Base-by-base conservation (phyloP, 2,888 invertebrate genomes). In the Ditula angustiorana region DNA sequence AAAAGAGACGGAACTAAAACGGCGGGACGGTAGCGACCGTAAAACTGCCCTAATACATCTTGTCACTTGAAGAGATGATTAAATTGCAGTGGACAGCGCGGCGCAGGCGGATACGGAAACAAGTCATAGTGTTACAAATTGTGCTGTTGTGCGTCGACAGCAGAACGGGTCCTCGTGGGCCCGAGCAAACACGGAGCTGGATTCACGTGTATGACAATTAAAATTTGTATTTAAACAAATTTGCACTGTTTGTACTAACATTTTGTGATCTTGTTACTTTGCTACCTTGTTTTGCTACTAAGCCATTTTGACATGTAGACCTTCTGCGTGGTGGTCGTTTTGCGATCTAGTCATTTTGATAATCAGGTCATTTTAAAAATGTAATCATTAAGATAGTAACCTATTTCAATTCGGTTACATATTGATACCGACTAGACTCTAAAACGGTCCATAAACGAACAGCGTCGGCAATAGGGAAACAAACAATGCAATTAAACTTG, bases 31-130 rank as follows among this genome's bases (percentile, higher is more conserved):
- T 67, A 37, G 68, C 67, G 66, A 74, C 75, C 74, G 76, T 85
- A 79, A 82, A 83, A 83, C 79, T 83, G 81, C 75, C 81, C 82
- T 79, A 87, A 87, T 86, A 86, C 82, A 85, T 87, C 85, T 87
- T 84, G 83, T 82, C 85, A 85, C 80, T 86, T 79, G 78, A 81
- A 81, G 79, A 85, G 81, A 85, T 85, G 80, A 86, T 88, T 87
- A 83, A 87, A 87, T 87, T 88, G 83, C 84, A 87, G 80, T 83
- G 83, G 83, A 82, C 80, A 79, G 70, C 66, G 68, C 71, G 75
- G 81, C 82, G 81, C 81, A 80, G 77, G 78, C 81, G 82, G 81
- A 86, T 82, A 77, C 83, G 86, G 89, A 87, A 85, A 83, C 78
- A 83, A 77, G 72, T 81, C 73, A 75, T 82, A 81, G 74, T 81